Percentiles rank a stretch among this genome's conserved stretches.
phyloP scores from a whole-genome alignment of 2,888 invertebrate species.

The Callyntrura sp. region DNA sequence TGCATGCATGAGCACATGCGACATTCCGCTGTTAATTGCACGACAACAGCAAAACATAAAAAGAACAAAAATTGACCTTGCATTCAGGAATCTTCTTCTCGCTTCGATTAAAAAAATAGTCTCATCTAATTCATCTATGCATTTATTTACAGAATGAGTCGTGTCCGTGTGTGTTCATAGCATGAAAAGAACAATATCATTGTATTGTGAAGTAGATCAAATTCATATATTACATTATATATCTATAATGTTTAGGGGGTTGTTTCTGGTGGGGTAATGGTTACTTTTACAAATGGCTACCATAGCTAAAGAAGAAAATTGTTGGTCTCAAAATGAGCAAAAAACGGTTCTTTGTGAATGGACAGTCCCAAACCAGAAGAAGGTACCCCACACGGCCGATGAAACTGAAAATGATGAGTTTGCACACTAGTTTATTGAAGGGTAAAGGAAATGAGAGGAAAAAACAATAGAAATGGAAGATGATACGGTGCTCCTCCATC shows the following conservation, averaged over 20 bases:
- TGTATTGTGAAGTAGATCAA: conserved; percentile 2
- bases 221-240: background rate
- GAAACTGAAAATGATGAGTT: background rate
- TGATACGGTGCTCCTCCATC: conserved; percentile 21
- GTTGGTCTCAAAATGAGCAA: too few relatives aligned
- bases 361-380: conserved; percentile 37
- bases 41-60: conserved; percentile 22
- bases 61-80: conserved; percentile 49
- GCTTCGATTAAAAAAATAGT: conserved; percentile 33
- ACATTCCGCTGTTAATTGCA: conserved; percentile 52
- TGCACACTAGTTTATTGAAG: conserved; percentile 19
- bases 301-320: background rate
- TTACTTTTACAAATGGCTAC: background rate
- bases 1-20: conserved; percentile 34
- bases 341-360: background rate
- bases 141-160: background rate
- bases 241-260: background rate
- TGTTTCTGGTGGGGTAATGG: background rate
- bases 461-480: background rate
- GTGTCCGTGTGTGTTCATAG: background rate
- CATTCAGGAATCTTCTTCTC: conserved; percentile 9
- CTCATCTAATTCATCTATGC: background rate
- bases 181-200: background rate
- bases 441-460: conserved; percentile 41
- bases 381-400: background rate